A percentile compares a stretch with the other conserved stretches of the same genome.
These are phyloP conservation scores for Drosophila arawakana DNA, from an alignment of 1,140 invertebrate species.

Conservation along the genomic window DNA sequence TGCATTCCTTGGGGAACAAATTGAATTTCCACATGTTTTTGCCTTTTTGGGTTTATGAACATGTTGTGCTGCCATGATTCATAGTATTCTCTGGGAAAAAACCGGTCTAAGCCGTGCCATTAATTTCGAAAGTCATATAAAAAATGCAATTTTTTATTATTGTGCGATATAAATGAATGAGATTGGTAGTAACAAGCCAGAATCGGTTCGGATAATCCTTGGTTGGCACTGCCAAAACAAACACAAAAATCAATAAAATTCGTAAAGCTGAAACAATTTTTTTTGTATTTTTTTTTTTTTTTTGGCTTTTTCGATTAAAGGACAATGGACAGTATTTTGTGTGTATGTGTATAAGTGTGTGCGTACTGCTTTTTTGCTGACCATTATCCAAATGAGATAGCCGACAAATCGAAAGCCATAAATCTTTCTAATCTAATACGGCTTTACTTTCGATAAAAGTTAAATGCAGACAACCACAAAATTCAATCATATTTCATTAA, in stretches of 20 bases:
- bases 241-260: conserved; percentile 80
- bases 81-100: conserved; percentile 24
- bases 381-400: conserved; percentile 22
- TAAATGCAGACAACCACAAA: conserved; percentile 40
- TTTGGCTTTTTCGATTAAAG: conserved; percentile 26
- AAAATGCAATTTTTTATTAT: conserved; percentile 61
- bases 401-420: conserved; percentile 47
- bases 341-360: background rate
- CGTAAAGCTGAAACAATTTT: conserved; percentile 33
- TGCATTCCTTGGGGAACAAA: conserved; percentile 53
- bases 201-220: conserved; percentile 30
- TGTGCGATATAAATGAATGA: conserved; percentile 22
- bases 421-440: conserved; percentile 10
- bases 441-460: background rate
- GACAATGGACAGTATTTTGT: background rate
- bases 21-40: conserved; percentile 66
- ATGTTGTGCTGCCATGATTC: conserved; percentile 32
- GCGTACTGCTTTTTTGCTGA: background rate
- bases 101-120: conserved; percentile 34
- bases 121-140: conserved; percentile 61
- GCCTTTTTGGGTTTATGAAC: conserved; percentile 6
- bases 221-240: conserved; percentile 67
- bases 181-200: background rate
- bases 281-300: background rate
- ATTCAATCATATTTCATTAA: conserved; percentile 63